Evolutionary conservation across 1,140 invertebrate genomes (phyloP).

Genomic region (Drosophila malerkotliana): DNA sequence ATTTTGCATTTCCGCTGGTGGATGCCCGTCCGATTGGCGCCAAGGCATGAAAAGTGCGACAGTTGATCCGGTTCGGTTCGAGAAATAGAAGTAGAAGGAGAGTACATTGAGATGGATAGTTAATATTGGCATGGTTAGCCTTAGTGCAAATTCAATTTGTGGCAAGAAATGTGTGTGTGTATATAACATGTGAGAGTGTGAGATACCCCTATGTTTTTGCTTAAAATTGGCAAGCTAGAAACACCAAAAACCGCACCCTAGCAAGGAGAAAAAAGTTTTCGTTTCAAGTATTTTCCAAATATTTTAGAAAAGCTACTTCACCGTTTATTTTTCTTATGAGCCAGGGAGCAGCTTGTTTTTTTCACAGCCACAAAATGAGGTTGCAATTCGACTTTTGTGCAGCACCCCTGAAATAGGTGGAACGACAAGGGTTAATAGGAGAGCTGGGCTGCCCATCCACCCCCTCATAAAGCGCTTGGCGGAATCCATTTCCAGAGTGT

Average conservation of each 20-base stretch:
- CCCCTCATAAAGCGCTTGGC: conserved; percentile 16
- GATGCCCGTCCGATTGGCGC: conserved; percentile 22
- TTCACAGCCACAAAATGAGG: conserved; percentile 60
- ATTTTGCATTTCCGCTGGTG: conserved; percentile 80
- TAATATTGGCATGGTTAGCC: conserved; percentile 61
- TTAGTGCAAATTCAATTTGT: conserved; percentile 72
- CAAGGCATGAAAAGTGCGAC: conserved; percentile 35
- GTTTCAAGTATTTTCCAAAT: conserved; percentile 50
- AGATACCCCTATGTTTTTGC: conserved; percentile 28
- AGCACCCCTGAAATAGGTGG: conserved; percentile 11
- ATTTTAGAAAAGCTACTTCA: conserved; percentile 42
- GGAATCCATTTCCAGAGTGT: conserved; percentile 51
- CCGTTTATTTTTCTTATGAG: conserved; percentile 20
- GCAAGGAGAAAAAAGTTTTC: conserved; percentile 11
- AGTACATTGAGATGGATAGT: conserved; percentile 58
- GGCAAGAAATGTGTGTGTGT: conserved; percentile 20
- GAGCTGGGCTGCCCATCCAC: no score
- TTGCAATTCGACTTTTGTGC: conserved; percentile 63
- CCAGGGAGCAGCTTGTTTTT: no score
- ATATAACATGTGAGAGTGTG: conserved; percentile 24
- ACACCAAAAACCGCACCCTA: conserved; percentile 47
- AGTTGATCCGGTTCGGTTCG: conserved; percentile 11
- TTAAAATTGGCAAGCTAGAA: conserved; percentile 32
- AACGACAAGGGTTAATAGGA: no score
- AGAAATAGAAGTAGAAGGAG: conserved; percentile 23